Evolutionary conservation across 2,888 invertebrate species (phyloP).

Genomic region (Holacanthella duospinosa): DNA sequence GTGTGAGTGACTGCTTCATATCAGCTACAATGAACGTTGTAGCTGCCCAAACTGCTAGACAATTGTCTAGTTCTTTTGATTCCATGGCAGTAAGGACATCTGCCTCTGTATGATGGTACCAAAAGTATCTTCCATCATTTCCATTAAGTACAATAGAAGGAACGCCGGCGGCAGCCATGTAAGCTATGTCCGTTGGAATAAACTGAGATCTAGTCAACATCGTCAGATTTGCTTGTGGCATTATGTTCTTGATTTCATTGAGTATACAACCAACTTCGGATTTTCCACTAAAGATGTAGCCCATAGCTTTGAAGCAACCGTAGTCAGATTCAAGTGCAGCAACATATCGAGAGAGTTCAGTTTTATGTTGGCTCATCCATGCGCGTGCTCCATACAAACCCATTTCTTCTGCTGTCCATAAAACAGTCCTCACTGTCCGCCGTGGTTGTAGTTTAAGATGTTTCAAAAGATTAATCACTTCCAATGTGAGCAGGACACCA

Average conservation of each 20-base stretch:
- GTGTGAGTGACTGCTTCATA: not conserved
- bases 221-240: constrained; percentile 13
- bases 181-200: constrained; percentile 16
- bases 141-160: constrained; percentile 58
- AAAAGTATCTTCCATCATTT: constrained; percentile 46
- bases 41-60: constrained; percentile 42
- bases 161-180: constrained; percentile 47
- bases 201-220: constrained; percentile 7
- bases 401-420: constrained; percentile 55
- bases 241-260: constrained; percentile 46
- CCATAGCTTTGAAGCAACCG: constrained; percentile 64
- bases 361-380: constrained; percentile 16
- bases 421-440: constrained; percentile 42
- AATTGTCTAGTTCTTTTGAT: constrained; percentile 41
- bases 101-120: constrained; percentile 60
- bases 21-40: constrained; percentile 42
- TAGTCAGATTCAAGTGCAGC: constrained; percentile 73
- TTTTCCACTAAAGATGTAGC: constrained; percentile 55
- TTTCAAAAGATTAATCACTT: constrained; percentile 41
- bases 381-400: constrained; percentile 56
- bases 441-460: constrained; percentile 41
- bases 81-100: constrained; percentile 44
- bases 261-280: constrained; percentile 55
- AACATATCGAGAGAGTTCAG: constrained; percentile 53
- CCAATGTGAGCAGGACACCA: constrained; percentile 43